phyloP scores from a whole-genome alignment of 2,888 invertebrate species.

The Cancer borealis region DNA sequence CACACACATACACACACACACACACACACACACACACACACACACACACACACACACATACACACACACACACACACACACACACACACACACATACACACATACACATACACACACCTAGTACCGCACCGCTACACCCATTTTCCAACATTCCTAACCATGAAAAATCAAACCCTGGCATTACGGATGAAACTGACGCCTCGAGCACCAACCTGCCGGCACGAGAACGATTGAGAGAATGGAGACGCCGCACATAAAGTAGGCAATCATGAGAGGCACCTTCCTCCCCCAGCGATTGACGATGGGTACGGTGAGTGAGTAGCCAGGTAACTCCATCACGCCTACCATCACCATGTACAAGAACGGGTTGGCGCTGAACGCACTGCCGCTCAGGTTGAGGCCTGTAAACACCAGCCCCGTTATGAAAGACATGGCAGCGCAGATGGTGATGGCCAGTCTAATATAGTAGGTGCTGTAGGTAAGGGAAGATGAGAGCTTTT shows the following conservation, averaged over 20 bases:
- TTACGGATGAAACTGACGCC: no score
- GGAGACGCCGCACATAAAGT: conserved; percentile 58
- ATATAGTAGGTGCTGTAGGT: conserved; percentile 20
- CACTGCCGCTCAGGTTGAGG: conserved; percentile 64
- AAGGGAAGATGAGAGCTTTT: not conserved
- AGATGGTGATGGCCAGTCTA: conserved; percentile 35
- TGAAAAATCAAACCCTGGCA: no score
- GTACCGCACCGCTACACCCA: no score
- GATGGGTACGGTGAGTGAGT: conserved; percentile 68
- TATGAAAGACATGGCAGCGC: conserved; percentile 61
- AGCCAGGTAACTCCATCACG: conserved; percentile 73
- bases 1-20: no score
- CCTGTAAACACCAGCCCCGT: conserved; percentile 67
- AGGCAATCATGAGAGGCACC: conserved; percentile 49
- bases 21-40: no score
- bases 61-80: no score
- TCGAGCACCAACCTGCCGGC: conserved; percentile 3
- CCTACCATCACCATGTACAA: conserved; percentile 62
- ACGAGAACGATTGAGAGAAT: conserved; percentile 58
- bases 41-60: no score
- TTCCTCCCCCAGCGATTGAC: conserved; percentile 67
- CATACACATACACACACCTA: no score
- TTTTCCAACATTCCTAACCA: no score
- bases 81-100: no score
- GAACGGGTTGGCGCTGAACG: conserved; percentile 70